Conservation (phyloP, 2,113 vertebrate genomes). For the Hydrochoerus hydrochaeris region DNA sequence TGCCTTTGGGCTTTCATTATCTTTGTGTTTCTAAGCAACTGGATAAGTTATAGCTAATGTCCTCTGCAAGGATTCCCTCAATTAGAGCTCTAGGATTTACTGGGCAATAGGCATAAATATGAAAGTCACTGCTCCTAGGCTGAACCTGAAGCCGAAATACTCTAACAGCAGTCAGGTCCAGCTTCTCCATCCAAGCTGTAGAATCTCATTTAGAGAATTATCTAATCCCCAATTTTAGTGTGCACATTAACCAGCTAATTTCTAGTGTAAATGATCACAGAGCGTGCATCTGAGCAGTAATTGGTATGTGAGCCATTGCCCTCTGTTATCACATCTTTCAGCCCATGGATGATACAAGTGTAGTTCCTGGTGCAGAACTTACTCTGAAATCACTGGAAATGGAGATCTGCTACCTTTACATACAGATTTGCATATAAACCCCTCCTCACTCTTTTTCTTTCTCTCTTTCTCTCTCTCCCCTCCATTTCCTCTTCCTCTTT, state of each 20-base stretch:
- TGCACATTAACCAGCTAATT: not conserved
- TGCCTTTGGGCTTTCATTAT: not conserved
- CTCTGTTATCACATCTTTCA: not conserved
- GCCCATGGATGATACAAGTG: slow-evolving; percentile 55
- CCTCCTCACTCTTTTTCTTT: not conserved
- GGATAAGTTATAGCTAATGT: not conserved
- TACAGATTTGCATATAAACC: slow-evolving; percentile 58
- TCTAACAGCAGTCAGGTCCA: not conserved
- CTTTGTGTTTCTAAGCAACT: not conserved
- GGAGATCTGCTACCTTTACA: not conserved
- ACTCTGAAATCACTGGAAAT: slow-evolving; percentile 57
- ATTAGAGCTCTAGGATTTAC: slow-evolving; percentile 17
- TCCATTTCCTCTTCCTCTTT: not conserved
- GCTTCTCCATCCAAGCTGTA: not conserved
- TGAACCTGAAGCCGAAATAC: not conserved
- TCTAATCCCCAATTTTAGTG: slow-evolving; percentile 28
- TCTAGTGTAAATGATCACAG: not conserved
- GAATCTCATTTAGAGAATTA: not conserved
- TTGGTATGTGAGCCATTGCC: not conserved
- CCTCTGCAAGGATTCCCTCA: slow-evolving; percentile 30
- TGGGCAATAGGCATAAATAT: not conserved
- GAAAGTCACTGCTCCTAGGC: not conserved
- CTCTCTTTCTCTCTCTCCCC: too few relatives aligned
- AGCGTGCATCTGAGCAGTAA: not conserved
- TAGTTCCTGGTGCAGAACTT: slow-evolving; percentile 68